phyloP scores from a whole-genome alignment of 2,797 vertebrate genomes.

The Lagocephalus sceleratus region DNA sequence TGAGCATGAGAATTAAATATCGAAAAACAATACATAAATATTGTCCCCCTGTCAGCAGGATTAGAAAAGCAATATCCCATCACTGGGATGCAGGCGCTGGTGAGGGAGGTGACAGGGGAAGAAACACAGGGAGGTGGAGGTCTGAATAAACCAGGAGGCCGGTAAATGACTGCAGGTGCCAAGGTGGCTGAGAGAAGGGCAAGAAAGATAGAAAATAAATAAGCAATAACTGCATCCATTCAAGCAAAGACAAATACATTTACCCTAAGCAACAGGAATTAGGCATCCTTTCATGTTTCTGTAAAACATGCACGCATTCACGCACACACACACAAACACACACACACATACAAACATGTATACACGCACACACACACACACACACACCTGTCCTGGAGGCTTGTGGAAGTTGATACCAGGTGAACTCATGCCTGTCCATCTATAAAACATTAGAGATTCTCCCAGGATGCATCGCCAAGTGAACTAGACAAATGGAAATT shows the following conservation, averaged over 20 bases:
- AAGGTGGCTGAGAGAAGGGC: constrained; percentile 15
- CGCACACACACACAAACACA: too few relatives aligned
- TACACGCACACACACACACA: constrained; percentile 7
- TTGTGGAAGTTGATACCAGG: constrained; percentile 32
- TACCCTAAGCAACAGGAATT: constrained; percentile 38
- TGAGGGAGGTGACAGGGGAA: constrained; percentile 18
- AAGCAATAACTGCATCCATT: constrained; percentile 38
- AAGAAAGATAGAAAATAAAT: constrained; percentile 40
- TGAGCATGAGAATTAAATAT: constrained; percentile 68
- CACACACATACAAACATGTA: too few relatives aligned
- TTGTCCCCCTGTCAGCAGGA: constrained; percentile 73
- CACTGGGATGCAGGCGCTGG: constrained; percentile 44
- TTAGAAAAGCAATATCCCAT: constrained; percentile 80
- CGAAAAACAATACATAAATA: constrained; percentile 77
- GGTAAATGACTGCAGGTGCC: constrained; percentile 48
- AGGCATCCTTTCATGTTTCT: constrained; percentile 4
- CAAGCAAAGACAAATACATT: constrained; percentile 38
- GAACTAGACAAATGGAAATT: constrained; percentile 71
- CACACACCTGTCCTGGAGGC: constrained; percentile 25
- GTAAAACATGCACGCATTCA: too few relatives aligned
- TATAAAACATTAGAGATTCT: constrained; percentile 68
- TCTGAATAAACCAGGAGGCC: constrained; percentile 20
- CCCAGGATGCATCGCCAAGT: constrained; percentile 48
- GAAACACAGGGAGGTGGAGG: constrained; percentile 4
- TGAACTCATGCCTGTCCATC: constrained; percentile 48